These are phyloP conservation scores for Lampris megalopsis DNA, from an alignment of 2,113 vertebrate genomes.

Conservation along the genomic window DNA sequence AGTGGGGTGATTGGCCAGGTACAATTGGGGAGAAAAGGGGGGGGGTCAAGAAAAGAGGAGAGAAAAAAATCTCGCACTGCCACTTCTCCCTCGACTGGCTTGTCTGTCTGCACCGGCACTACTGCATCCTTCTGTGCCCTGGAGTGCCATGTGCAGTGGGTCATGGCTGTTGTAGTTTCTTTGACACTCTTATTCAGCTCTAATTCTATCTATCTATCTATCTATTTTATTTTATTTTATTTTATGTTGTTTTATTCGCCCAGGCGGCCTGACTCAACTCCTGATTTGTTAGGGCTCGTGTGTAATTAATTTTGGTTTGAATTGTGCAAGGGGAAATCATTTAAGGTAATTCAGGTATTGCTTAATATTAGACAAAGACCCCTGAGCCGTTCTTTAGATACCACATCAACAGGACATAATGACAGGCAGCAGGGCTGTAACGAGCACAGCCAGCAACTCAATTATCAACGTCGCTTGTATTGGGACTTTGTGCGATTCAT, in stretches of 20 bases:
- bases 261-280: slow-evolving; percentile 50
- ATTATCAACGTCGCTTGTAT: slow-evolving; percentile 13
- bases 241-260: slow-evolving; percentile 9
- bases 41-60: too few relatives aligned
- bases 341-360: slow-evolving; percentile 53
- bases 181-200: too few relatives aligned
- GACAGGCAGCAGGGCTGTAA: slow-evolving; percentile 8
- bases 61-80: too few relatives aligned
- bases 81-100: too few relatives aligned
- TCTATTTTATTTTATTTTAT: too few relatives aligned
- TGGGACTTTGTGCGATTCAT: not conserved
- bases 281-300: slow-evolving; percentile 27
- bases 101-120: too few relatives aligned
- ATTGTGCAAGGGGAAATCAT: slow-evolving; percentile 53
- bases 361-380: slow-evolving; percentile 42
- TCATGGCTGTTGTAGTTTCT: too few relatives aligned
- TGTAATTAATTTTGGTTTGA: slow-evolving; percentile 53
- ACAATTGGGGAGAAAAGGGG: too few relatives aligned
- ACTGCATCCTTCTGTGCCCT: too few relatives aligned
- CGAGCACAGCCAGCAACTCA: slow-evolving; percentile 9
- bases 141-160: too few relatives aligned
- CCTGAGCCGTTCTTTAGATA: slow-evolving; percentile 27
- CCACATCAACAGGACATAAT: slow-evolving; percentile 37
- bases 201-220: too few relatives aligned
- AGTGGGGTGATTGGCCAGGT: too few relatives aligned